Evolutionary conservation across 2,888 invertebrate genomes (phyloP), one percentile per base, ranked within the genome.

Genomic region (Bhutanitis thaidina): DNA sequence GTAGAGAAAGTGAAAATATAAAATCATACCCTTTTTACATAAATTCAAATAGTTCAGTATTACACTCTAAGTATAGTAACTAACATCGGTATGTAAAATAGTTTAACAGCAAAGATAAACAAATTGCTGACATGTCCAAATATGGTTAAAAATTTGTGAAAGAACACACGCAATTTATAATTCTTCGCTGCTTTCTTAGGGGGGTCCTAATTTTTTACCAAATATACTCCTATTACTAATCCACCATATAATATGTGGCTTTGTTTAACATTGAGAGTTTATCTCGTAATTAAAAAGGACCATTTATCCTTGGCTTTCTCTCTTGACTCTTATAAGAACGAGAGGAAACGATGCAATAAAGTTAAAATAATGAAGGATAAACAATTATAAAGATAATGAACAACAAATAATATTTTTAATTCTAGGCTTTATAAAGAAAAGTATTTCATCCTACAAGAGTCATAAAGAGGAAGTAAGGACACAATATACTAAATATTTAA

Each of bases 21-120:
- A 69, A 71, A 52, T 61, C 61, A 62, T 61, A 65, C 62, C 63
- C 66, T 60, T 56, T 67, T 64, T 69, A 69, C 65, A 59, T 81
- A 80, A 81, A 74, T 72, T 71, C 65, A 77, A 86, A 79, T 77
- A 77, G 74, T 74, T 80, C 74, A 77, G 66, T 74, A 76, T 77
- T 76, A 80, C 70, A 65, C 58, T 69, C 75, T 83, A 78, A 72
- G 64, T 79, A 79, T 77, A 79, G 72, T 80, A 79, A 80, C 87
- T 88, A 85, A 86, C 83, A 80, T 87, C 81, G 77, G 87, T 87
- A 85, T 87, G 83, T 85, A 88, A 88, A 88, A 89, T 88, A 88
- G 79, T 74, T 61, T 57, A 49, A 72, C 79, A 74, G 71, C 70
- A 75, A 79, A 77, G 74, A 62, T 59, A 53, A 72, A 74, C 77